Evolutionary conservation across 2,113 vertebrate species (phyloP), one percentile per base, ranked within the genome.

Genomic region (Paraplagusia blochii): DNA sequence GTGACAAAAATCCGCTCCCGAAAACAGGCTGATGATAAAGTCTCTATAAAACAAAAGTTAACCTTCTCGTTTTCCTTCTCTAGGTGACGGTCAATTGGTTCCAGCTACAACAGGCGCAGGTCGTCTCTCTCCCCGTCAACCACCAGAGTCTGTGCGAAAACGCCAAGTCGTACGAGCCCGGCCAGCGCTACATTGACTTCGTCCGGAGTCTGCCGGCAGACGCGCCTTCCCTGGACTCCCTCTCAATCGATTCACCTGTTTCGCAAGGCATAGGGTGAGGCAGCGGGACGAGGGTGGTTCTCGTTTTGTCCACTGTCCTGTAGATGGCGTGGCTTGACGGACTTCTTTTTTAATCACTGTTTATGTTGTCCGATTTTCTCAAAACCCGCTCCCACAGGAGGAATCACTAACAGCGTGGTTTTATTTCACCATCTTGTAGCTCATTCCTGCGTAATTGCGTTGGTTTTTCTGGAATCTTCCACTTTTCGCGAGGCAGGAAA

Each of bases 11-110:
- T 2, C 9, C 16, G 11, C 12, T 38, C 36, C 36, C n/a, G n/a
- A n/a, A 38, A 38, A 38, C 36, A 38, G 36, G 12, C 36, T 38
- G 6, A 29, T 29, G 6, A 29, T 29, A 29, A 29, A 29, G 22
- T 6, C 2, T 29, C 3, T 29, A 29, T 29, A 29, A 29, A 29
- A 4, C 2, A 9, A 38, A 38, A 2, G 12, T 2, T 38, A 17
- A 16, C 22, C 13, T 7, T 11, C 51, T 53, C 22, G n/a, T 35
- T 81, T 11, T 22, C 45, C 52, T 53, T 14, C 9, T 16, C 16
- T 59, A 99, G 97, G 94, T 95, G 80, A 96, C 94, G 0, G 95
- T 99, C 53, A 99, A 98, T 74, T 91, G 97, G 86, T 99, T 99
- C 87, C 96, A 98, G 83, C 92, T 99, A 80, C 96, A 97, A 76